Evolutionary conservation across 2,113 vertebrate species (phyloP).

Genomic region (Leptosomus discolor): DNA sequence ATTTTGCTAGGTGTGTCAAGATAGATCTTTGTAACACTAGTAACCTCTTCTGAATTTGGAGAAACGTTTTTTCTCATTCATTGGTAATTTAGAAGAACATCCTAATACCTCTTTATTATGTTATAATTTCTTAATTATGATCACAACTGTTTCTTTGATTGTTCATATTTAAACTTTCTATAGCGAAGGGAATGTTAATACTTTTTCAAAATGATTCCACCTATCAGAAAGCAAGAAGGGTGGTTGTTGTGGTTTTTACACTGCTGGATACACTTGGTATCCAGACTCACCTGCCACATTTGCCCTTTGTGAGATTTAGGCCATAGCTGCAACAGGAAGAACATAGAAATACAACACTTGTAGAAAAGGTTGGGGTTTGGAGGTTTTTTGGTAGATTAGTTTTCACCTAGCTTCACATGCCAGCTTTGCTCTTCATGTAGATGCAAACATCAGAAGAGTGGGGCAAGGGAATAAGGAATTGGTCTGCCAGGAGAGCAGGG

Average conservation of each 20-base stretch:
- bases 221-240: neutral
- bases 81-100: neutral
- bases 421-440: neutral
- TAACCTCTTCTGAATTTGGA: neutral
- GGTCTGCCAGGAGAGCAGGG: neutral
- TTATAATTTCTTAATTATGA: neutral
- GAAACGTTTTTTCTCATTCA: neutral
- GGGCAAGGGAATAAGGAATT: neutral
- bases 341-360: neutral
- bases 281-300: neutral
- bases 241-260: neutral
- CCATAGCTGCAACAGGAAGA: neutral
- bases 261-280: neutral
- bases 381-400: neutral
- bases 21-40: neutral
- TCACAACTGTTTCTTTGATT: neutral
- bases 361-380: neutral
- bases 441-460: neutral
- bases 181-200: neutral
- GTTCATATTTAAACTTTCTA: neutral
- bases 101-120: neutral
- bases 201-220: neutral
- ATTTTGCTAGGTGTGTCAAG: neutral
- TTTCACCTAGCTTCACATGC: neutral
- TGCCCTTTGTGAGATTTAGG: neutral